These are phyloP conservation scores for Rotaria sp. DNA, from an alignment of 2,888 invertebrate genomes.

Conservation along the genomic window DNA sequence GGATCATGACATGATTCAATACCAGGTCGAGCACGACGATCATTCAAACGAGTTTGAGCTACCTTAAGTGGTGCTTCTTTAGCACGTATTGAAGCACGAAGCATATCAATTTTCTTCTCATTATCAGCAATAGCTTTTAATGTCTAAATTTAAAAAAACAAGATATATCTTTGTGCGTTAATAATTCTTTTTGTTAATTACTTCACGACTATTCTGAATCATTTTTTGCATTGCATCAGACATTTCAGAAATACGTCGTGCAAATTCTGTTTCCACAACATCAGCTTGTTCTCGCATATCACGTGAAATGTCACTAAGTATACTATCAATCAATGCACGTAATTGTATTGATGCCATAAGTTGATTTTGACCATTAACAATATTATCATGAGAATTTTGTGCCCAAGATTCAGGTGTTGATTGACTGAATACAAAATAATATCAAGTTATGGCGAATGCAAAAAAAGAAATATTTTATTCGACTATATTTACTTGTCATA, in stretches of 20 bases:
- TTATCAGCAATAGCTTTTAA: constrained; percentile 69
- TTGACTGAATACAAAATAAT: constrained; percentile 60
- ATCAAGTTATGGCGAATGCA: background rate
- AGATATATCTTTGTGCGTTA: background rate
- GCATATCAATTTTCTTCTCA: constrained; percentile 67
- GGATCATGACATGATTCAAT: constrained; percentile 76
- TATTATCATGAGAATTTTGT: constrained; percentile 70
- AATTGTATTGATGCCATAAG: constrained; percentile 69
- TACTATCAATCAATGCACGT: constrained; percentile 65
- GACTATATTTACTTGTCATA: constrained; percentile 64
- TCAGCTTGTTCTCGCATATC: constrained; percentile 77
- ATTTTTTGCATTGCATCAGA: constrained; percentile 58
- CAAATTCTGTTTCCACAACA: constrained; percentile 69
- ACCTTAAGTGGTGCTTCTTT: constrained; percentile 78
- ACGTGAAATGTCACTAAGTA: constrained; percentile 68
- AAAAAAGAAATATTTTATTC: background rate
- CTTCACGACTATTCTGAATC: background rate
- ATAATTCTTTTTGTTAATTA: background rate
- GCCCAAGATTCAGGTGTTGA: constrained; percentile 79
- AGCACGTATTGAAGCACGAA: constrained; percentile 66
- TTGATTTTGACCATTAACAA: constrained; percentile 69
- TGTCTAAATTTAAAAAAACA: constrained; percentile 57
- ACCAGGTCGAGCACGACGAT: constrained; percentile 67
- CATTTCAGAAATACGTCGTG: constrained; percentile 66
- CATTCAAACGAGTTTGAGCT: constrained; percentile 76